Evolutionary conservation across 2,888 invertebrate genomes (phyloP), one percentile per base, ranked within the genome.

Genomic region (Tridacna gigas): DNA sequence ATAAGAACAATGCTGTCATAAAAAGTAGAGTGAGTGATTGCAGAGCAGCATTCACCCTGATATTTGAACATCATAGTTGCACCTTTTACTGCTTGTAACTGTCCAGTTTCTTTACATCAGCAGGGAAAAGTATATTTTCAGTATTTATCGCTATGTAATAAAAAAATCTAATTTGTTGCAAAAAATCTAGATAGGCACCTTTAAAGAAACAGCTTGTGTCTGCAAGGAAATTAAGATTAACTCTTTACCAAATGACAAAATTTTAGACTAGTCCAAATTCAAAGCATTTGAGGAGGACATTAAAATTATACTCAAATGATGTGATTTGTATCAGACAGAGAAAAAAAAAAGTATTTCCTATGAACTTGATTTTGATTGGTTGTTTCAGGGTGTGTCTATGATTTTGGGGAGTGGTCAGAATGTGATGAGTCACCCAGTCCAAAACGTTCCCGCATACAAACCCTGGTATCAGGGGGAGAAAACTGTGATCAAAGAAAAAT

Each of bases 311-410:
- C 15, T 13, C 15, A 51, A 51, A 51, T 51, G 51, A 51, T 15
- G 15, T 11, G 11, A 13, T 13, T 51, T 51, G 51, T 13, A 51
- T 51, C 11, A 51, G 15, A 13, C 51, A 13, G 15, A 51, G 15
- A 51, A 51, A 51, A 11, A 51, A 20, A 9, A 9, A 56, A 15
- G 20, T 56, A 56, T 56, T 56, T 56, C 20, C 3, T 56, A 9
- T 56, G 56, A 20, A 56, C 18, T 20, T 56, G 20, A 20, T 20
- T 56, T 56, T 56, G 18, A 56, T 56, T 56, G 26, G 13, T 25
- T 76, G 11, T 86, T 86, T 26, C 84, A 91, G 91, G 83, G 74
- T 93, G 93, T 80, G 81, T 86, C 66, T 93, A 93, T 82, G 82
- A 79, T 60, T 81, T 81, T 61, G 90, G 91, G 26, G 87, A 83